phyloP scores from a whole-genome alignment of 1,140 invertebrate genomes.

The Pseudomyrmex sp. region DNA sequence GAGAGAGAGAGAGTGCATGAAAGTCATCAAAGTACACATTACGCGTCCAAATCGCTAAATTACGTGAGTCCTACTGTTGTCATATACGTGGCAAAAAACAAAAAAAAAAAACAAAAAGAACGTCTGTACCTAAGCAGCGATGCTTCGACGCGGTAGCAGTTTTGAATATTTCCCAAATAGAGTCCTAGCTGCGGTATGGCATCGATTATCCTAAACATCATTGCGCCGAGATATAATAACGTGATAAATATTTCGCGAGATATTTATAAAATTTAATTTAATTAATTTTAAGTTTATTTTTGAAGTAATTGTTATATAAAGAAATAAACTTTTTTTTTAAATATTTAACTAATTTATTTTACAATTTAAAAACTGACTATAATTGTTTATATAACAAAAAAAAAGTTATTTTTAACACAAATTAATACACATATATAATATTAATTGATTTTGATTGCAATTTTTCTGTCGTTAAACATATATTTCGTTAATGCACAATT shows the following conservation, averaged over 20 bases:
- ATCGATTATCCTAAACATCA: conserved; percentile 53
- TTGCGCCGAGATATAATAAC: conserved; percentile 11
- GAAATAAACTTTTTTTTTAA: too few relatives aligned
- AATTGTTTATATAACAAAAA: neutral
- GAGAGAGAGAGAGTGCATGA: neutral
- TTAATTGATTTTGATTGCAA: neutral
- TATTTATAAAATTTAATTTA: too few relatives aligned
- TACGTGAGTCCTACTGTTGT: conserved; percentile 11
- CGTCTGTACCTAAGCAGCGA: conserved; percentile 36
- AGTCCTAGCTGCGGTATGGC: conserved; percentile 16
- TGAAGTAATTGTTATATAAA: too few relatives aligned
- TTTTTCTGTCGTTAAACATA: neutral
- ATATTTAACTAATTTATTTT: too few relatives aligned
- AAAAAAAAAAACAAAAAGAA: neutral
- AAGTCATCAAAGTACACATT: conserved; percentile 1
- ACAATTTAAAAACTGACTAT: neutral
- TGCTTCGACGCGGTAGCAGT: conserved; percentile 28
- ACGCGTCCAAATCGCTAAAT: conserved; percentile 16
- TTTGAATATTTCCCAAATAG: conserved; percentile 30
- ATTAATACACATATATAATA: neutral
- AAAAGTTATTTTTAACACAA: too few relatives aligned
- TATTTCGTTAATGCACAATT: conserved; percentile 11
- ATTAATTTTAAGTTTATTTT: too few relatives aligned
- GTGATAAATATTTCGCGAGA: neutral
- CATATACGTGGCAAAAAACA: too few relatives aligned